A percentile compares a stretch with the other conserved stretches of the same genome.
These are phyloP conservation scores for Tachycineta bicolor DNA, from an alignment of 2,113 vertebrate genomes.

Conservation along the genomic window DNA sequence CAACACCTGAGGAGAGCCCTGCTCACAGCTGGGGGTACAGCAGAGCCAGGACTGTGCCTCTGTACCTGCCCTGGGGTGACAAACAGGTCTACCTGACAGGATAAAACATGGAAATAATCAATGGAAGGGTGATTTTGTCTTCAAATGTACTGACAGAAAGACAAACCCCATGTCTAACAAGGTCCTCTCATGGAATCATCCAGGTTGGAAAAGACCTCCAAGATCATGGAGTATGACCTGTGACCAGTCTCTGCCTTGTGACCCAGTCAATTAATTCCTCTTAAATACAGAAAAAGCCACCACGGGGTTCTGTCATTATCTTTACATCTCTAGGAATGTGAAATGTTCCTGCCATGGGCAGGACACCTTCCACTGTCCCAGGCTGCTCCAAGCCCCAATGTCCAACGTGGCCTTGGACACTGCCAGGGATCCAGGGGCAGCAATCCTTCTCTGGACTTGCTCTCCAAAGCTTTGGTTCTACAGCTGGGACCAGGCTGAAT, in stretches of 20 bases:
- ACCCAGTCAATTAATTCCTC: neutral
- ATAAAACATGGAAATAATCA: neutral
- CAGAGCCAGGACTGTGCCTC: neutral
- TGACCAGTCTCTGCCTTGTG: neutral
- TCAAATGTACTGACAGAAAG: neutral
- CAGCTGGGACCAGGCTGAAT: neutral
- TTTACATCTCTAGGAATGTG: neutral
- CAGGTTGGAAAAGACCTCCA: neutral
- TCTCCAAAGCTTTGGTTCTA: neutral
- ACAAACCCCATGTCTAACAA: neutral
- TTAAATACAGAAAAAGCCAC: neutral
- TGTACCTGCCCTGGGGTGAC: rapidly evolving
- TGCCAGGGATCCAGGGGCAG: neutral
- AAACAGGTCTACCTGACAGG: neutral
- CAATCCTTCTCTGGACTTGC: neutral
- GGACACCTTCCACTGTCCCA: neutral
- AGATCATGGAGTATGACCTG: neutral
- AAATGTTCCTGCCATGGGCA: neutral
- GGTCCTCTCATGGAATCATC: neutral
- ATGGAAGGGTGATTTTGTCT: neutral
- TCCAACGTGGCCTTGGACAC: rapidly evolving
- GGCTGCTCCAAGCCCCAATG: neutral
- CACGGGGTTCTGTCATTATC: neutral
- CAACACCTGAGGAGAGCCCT: neutral
- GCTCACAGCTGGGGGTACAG: neutral